phyloP scores from a whole-genome alignment of 2,113 vertebrate species.

The Podarcis raffonei region DNA sequence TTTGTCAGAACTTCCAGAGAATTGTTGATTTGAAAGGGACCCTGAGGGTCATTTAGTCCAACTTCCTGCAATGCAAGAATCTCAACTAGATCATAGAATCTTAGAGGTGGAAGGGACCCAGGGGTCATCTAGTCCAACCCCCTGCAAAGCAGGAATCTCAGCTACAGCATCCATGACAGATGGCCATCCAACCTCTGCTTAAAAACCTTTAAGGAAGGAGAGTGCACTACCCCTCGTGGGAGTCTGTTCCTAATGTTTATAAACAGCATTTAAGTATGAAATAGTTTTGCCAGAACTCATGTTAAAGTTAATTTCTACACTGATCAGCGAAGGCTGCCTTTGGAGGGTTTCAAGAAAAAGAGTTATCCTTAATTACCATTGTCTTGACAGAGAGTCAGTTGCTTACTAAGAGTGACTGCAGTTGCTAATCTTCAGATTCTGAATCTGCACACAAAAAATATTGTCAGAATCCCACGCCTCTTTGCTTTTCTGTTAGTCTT shows the following conservation, averaged over 20 bases:
- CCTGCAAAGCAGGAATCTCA: too few relatives aligned
- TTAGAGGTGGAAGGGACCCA: too few relatives aligned
- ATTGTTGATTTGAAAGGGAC: too few relatives aligned
- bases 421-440: background rate
- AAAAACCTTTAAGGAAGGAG: too few relatives aligned
- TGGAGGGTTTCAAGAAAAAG: background rate
- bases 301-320: background rate
- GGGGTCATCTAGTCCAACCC: too few relatives aligned
- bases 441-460: background rate
- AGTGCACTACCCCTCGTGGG: too few relatives aligned
- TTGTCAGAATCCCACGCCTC: background rate
- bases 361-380: background rate
- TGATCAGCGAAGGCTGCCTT: background rate
- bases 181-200: too few relatives aligned
- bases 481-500: background rate
- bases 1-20: background rate
- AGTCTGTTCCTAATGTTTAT: background rate
- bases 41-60: too few relatives aligned
- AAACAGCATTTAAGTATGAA: background rate
- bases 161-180: too few relatives aligned
- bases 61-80: too few relatives aligned
- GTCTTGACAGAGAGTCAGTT: background rate
- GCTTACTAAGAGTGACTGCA: background rate
- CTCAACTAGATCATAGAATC: too few relatives aligned
- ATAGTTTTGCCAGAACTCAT: background rate